A percentile compares a stretch with the other conserved stretches of the same genome.
These are phyloP conservation scores for Hyperopisus bebe DNA, from an alignment of 2,113 vertebrate species.

Conservation along the genomic window DNA sequence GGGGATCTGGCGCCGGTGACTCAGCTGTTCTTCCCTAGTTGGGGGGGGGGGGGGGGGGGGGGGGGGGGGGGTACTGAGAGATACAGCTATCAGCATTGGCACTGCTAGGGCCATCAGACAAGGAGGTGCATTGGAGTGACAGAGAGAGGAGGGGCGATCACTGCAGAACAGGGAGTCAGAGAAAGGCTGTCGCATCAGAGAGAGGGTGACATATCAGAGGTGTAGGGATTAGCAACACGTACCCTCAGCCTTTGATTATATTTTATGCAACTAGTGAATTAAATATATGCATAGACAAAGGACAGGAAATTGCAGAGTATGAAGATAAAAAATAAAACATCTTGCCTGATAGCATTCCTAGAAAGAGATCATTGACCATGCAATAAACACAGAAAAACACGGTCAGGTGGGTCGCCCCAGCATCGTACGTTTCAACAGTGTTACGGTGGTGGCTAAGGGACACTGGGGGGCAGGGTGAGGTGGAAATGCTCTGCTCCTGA, in stretches of 20 bases:
- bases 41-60: constrained; percentile 45
- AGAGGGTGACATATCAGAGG: not conserved
- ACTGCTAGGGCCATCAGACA: constrained; percentile 59
- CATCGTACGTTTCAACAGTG: not conserved
- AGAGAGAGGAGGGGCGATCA: not conserved
- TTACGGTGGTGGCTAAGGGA: constrained; percentile 14
- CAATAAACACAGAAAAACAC: constrained; percentile 17
- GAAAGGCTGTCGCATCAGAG: not conserved
- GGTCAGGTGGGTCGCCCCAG: constrained; percentile 18
- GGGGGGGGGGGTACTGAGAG: constrained; percentile 53
- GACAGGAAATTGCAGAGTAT: not conserved
- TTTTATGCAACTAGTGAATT: not conserved
- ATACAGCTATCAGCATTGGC: constrained; percentile 67
- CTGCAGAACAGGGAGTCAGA: not conserved
- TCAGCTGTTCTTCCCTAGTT: constrained; percentile 59
- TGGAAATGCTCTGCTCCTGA: not conserved
- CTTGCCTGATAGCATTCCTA: constrained; percentile 42
- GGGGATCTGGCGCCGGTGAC: constrained; percentile 41
- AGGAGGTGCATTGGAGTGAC: constrained; percentile 2
- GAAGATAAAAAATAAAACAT: not conserved
- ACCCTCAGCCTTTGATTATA: not conserved
- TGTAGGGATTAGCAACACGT: not conserved
- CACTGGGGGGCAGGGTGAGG: not conserved
- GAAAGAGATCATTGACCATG: constrained; percentile 36
- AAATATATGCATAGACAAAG: not conserved